These are phyloP conservation scores for Enteromius radiatus DNA, from an alignment of 2,797 vertebrate genomes.

Conservation along the genomic window DNA sequence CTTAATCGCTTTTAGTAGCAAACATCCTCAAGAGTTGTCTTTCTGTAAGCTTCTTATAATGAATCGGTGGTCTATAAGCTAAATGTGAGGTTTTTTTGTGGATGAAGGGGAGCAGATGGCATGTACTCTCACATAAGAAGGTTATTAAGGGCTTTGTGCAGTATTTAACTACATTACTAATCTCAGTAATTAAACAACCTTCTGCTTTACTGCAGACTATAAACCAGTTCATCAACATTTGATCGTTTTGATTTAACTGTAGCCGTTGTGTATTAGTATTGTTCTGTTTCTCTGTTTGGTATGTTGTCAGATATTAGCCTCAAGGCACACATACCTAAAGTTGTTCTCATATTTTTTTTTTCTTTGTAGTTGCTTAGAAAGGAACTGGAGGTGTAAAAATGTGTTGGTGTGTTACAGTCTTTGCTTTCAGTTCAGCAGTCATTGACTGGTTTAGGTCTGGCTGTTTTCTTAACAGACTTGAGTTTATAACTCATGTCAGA, in stretches of 20 bases:
- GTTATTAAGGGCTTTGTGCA: slow-evolving; percentile 22
- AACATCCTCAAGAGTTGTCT: not conserved
- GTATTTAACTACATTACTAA: slow-evolving; percentile 25
- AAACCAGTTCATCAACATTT: not conserved
- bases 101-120: slow-evolving; percentile 22
- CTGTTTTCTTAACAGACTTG: not conserved
- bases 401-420: not conserved
- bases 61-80: slow-evolving; percentile 11
- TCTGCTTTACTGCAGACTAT: not conserved
- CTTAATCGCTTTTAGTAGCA: slow-evolving; percentile 10
- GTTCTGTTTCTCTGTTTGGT: not conserved
- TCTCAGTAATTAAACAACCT: slow-evolving; percentile 24
- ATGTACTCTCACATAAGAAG: not conserved
- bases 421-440: not conserved
- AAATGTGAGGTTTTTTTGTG: not conserved
- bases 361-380: not conserved
- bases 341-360: not conserved
- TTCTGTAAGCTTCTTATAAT: slow-evolving; percentile 13
- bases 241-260: not conserved
- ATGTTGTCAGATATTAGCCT: not conserved
- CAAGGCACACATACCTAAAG: slow-evolving; percentile 1
- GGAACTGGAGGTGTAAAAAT: not conserved
- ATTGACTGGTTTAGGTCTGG: not conserved
- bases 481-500: not conserved
- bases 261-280: not conserved